A percentile compares a stretch with the other conserved stretches of the same genome.
Evolutionary conservation across 2,797 vertebrate genomes (phyloP).

Genomic region (Ceyx erithaca): DNA sequence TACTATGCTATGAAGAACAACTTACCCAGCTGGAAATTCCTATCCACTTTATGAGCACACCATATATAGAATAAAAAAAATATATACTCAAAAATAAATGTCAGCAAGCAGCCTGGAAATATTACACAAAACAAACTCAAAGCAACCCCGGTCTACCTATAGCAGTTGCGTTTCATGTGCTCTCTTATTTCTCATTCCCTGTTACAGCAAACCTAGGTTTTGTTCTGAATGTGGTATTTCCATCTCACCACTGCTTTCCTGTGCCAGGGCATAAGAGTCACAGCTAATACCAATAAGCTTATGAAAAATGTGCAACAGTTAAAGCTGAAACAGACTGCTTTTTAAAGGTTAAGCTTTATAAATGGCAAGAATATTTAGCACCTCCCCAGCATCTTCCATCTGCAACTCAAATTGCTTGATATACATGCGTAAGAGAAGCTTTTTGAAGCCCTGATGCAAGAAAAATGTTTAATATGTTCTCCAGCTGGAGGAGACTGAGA

Average conservation of each 20-base stretch:
- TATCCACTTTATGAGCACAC: neutral
- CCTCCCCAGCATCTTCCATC: slow-evolving; percentile 60
- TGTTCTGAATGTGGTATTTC: neutral
- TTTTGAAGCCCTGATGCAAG: neutral
- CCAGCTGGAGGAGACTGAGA: neutral
- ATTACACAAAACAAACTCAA: neutral
- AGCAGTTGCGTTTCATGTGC: neutral
- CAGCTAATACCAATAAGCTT: neutral
- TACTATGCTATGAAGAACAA: neutral
- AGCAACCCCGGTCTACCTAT: neutral
- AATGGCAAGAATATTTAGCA: slow-evolving; percentile 62
- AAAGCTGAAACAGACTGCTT: slow-evolving; percentile 38
- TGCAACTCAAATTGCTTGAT: slow-evolving; percentile 24
- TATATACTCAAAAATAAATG: neutral
- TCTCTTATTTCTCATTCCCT: neutral
- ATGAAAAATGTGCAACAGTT: slow-evolving; percentile 14
- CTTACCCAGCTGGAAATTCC: neutral
- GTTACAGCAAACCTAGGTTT: neutral
- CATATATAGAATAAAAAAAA: neutral
- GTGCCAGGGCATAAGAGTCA: neutral
- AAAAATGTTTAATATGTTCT: neutral
- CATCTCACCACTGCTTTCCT: neutral
- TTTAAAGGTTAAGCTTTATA: slow-evolving; percentile 62
- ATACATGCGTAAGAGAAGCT: slow-evolving; percentile 16
- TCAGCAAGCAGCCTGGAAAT: neutral